These are phyloP conservation scores for Hexactinellida sp. DNA, from an alignment of 37 sponge, comb jelly and placozoan species.

Conservation along the genomic window DNA sequence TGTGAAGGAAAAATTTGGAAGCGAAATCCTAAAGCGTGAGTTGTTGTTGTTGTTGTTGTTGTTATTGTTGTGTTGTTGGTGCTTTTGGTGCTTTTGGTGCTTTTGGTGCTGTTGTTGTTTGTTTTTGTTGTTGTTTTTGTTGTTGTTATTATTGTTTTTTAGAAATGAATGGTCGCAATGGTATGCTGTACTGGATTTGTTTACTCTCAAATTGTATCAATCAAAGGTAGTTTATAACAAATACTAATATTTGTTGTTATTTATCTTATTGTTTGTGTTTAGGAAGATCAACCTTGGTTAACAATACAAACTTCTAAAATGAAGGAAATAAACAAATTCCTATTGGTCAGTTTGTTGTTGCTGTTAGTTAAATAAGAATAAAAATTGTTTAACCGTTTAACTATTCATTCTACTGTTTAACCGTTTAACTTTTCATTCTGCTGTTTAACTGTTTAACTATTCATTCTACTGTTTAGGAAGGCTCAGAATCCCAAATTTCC, in stretches of 20 bases:
- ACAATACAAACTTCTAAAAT: background rate
- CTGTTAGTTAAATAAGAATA: background rate
- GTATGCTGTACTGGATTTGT: background rate
- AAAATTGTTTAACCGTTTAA: background rate
- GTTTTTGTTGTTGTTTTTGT: background rate
- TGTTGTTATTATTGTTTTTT: background rate
- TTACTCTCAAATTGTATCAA: slow-evolving; percentile 3
- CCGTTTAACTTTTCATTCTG: background rate
- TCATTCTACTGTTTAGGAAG: too few relatives aligned
- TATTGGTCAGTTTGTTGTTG: background rate
- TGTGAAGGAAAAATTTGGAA: background rate
- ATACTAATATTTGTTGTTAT: background rate
- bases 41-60: background rate
- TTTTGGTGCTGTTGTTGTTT: too few relatives aligned
- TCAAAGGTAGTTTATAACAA: background rate
- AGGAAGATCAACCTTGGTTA: slow-evolving; percentile 15
- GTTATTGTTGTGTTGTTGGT: background rate
- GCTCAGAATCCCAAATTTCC: too few relatives aligned
- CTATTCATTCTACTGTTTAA: background rate
- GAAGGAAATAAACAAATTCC: background rate
- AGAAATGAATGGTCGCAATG: background rate
- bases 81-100: too few relatives aligned
- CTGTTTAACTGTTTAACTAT: background rate
- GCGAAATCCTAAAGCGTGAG: background rate
- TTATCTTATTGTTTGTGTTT: background rate